Base-by-base conservation (phyloP, 2,113 vertebrate species). In the Poicephalus gulielmi region DNA sequence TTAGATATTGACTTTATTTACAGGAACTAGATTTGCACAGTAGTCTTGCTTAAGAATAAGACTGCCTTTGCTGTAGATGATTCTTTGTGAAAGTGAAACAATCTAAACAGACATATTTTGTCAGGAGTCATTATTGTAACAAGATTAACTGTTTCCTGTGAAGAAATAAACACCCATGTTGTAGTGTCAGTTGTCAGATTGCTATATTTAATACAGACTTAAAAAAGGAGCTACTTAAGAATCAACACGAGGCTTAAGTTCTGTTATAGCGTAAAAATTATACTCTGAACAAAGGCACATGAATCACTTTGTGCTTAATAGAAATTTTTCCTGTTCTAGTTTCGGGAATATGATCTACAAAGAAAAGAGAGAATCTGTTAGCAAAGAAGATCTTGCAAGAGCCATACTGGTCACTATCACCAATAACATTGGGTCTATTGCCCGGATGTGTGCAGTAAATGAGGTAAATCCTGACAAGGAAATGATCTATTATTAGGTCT, bases 271-370 rank as follows among this genome's bases (percentile, higher is more conserved):
- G 44, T 70, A 18, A 57, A 83, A 81, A 16, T 23, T 18, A 2
- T 3, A 8, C 70, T 85, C 16, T 75, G 73, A 67, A 78, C 3
- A 71, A 50, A 37, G 67, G 33, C 37, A 23, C 12, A 8, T 30
- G 7, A 76, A 63, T 91, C 27, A 33, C 44, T 44, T 88, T 23
- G 15, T 90, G 69, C 24, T 62, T 83, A 78, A 73, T 27, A 35
- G 23, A 41, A 9, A 1, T 80, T 62, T 86, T 90, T 94, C 50
- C 47, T 87, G 16, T 92, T 96, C 11, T 15, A 98, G 98, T 92
- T 98, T 98, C 96, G 98, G 98, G n/a, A 98, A 98, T 86, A 98
- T 98, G 98, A 98, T 98, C 96, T 98, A 98, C 94, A 98, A 98
- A 91, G 98, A 98, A 62, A 98, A 98, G 93, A 97, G 98, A 82